Evolutionary conservation across 2,113 vertebrate species (phyloP).

Genomic region (Hymenochirus boettgeri): DNA sequence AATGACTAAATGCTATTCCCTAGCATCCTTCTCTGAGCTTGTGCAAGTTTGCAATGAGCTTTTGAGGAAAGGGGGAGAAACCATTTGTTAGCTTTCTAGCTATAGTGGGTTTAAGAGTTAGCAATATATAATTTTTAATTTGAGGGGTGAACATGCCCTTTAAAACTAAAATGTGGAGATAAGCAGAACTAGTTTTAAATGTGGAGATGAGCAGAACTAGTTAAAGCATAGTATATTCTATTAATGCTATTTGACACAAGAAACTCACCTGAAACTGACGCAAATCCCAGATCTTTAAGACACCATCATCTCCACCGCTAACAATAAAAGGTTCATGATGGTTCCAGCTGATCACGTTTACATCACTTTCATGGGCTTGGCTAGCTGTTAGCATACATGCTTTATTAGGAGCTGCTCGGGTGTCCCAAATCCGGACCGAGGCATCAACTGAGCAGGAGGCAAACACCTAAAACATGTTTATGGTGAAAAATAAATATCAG

Average conservation of each 20-base stretch:
- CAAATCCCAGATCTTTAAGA: slow-evolving; percentile 84
- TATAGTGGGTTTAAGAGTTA: no score
- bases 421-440: slow-evolving; percentile 83
- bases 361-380: slow-evolving; percentile 71
- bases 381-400: slow-evolving; percentile 78
- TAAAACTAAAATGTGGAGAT: no score
- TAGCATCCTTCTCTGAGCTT: no score
- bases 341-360: slow-evolving; percentile 89
- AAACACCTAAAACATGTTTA: slow-evolving; percentile 73
- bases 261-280: slow-evolving; percentile 76
- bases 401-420: slow-evolving; percentile 69
- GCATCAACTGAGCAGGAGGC: slow-evolving; percentile 83
- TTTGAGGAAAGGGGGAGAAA: no score
- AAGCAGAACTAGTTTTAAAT: no score
- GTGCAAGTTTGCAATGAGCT: no score
- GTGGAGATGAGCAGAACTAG: no score
- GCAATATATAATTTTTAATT: no score
- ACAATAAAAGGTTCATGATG: slow-evolving; percentile 78
- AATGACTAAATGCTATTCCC: no score
- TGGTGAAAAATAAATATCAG: not conserved
- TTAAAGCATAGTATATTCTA: no score
- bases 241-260: not conserved
- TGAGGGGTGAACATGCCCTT: no score
- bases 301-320: slow-evolving; percentile 81
- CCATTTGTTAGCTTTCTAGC: no score